Evolutionary conservation across 1,140 invertebrate genomes (phyloP), one percentile per base, ranked within the genome.

Genomic region (Leptinotarsa defecta): DNA sequence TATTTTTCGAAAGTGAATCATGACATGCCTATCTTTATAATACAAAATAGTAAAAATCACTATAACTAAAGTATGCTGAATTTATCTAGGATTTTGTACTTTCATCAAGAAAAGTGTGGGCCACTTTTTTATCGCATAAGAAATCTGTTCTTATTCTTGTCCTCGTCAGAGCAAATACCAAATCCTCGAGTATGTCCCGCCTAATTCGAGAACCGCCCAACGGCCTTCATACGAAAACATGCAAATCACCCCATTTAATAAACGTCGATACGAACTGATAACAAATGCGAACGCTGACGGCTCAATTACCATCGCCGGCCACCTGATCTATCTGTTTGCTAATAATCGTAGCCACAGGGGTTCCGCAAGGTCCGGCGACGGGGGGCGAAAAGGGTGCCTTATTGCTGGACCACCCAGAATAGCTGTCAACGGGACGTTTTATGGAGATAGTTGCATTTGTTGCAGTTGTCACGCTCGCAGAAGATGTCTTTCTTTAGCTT

Each of bases 241-340:
- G 67, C 67, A 68, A 68, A 68, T 68, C 67, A 68, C n/a, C 24
- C 43, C 67, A 13, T 68, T 68, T 68, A 68, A 68, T 68, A 68
- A 34, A 34, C 43, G 24, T 68, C 43, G 15, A 43, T 49, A 48
- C 19, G 17, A 57, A 57, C n/a, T 57, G 52, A 43, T 68, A 68
- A 68, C 24, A 68, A 68, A 68, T 43, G 15, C 24, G 34, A 19
- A 68, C 19, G 67, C 43, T 68, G 67, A 68, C 67, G 67, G 67
- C 67, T 68, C 67, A 68, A 68, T 68, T 68, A 68, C 67, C 43
- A n/a, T n/a, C 34, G n/a, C 43, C 15, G 67, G 24, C 19, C 52
- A 57, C 52, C 67, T 68, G 43, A 68, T 68, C 67, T 57, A 68
- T 68, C 24, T 68, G 67, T 19, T 19, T 68, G 67, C 43, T 43